A percentile compares a stretch with the other conserved stretches of the same genome.
Evolutionary conservation across 1,140 invertebrate genomes (phyloP).

Genomic region (Drosophila mayri): DNA sequence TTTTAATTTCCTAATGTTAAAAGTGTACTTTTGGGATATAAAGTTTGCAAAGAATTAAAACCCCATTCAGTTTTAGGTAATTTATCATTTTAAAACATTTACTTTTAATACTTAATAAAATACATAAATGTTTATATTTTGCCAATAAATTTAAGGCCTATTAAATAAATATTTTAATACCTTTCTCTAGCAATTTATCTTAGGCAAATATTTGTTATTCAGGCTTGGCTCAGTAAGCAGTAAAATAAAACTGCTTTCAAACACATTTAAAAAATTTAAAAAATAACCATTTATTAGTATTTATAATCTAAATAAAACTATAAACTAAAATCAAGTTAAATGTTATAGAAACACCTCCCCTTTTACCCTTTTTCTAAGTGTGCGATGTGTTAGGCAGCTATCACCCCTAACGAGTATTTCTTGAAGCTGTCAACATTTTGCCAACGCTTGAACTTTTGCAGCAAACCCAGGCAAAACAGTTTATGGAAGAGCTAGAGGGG

Average conservation of each 20-base stretch:
- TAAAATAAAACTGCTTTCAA: not conserved
- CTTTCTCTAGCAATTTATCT: not conserved
- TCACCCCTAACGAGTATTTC: slow-evolving; percentile 53
- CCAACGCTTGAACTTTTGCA: slow-evolving; percentile 60
- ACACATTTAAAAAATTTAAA: not conserved
- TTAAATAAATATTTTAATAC: not conserved
- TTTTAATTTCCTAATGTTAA: not conserved
- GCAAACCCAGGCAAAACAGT: slow-evolving; percentile 34
- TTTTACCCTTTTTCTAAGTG: not conserved
- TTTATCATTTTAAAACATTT: not conserved
- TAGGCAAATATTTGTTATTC: not conserved
- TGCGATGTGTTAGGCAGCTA: slow-evolving; percentile 21
- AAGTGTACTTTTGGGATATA: not conserved
- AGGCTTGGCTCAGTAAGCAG: not conserved
- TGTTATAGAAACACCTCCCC: not conserved
- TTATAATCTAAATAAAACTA: not conserved
- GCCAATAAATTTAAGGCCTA: not conserved
- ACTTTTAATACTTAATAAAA: not conserved
- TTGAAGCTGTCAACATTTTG: slow-evolving; percentile 69
- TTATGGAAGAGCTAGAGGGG: not conserved
- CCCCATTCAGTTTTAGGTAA: not conserved
- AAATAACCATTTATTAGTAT: not conserved
- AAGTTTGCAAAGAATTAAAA: fast-evolving
- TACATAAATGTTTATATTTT: not conserved
- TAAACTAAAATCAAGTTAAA: not conserved